These are phyloP conservation scores for Mimachlamys varia DNA, from an alignment of 2,888 invertebrate species.

Conservation along the genomic window DNA sequence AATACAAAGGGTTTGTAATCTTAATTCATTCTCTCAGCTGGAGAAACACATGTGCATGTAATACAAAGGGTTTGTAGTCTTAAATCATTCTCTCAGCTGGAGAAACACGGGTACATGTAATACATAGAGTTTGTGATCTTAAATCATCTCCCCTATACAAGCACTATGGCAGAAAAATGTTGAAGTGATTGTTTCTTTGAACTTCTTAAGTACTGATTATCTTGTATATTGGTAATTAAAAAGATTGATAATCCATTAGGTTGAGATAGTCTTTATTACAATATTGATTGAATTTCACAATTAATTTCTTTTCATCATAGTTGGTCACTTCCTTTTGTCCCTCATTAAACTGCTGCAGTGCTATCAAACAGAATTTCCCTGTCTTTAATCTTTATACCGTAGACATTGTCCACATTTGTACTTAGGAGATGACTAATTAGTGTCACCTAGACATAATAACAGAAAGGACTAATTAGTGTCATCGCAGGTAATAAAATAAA, in stretches of 20 bases:
- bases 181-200: not conserved
- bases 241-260: not conserved
- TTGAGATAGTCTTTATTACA: not conserved
- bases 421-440: not conserved
- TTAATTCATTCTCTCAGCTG: too few species aligned
- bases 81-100: too few species aligned
- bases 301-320: constrained; percentile 31
- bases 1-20: too few species aligned
- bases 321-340: constrained; percentile 11
- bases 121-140: too few species aligned
- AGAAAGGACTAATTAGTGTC: not conserved
- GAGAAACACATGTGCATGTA: too few species aligned
- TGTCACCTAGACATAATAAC: not conserved
- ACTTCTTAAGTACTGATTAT: not conserved
- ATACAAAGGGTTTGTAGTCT: too few species aligned
- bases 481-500: too few species aligned
- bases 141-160: not conserved
- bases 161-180: not conserved
- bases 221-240: not conserved
- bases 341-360: not conserved
- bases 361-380: not conserved
- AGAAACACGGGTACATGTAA: too few species aligned
- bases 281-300: not conserved
- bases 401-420: not conserved
- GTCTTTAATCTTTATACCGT: not conserved